phyloP scores from a whole-genome alignment of 37 sponge, comb jelly and placozoan genomes.

The Beroe ovata region DNA sequence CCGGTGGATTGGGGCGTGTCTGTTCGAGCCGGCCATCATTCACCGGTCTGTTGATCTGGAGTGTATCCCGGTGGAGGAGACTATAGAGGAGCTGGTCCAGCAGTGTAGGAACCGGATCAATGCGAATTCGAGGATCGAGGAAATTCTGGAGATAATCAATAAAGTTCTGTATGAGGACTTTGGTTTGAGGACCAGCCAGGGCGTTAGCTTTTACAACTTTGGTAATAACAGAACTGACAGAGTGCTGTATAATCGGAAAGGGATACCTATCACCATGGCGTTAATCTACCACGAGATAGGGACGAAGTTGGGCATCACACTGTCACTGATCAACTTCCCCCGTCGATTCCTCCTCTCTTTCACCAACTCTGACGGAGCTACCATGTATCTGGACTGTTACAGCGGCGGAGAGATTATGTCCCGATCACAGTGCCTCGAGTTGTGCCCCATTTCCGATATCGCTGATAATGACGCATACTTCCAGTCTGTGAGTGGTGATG shows the following conservation, averaged over 20 bases:
- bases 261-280: slow-evolving; percentile 38
- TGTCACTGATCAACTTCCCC: slow-evolving; percentile 17
- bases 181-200: neutral
- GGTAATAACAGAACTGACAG: slow-evolving; percentile 33
- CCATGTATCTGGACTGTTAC: slow-evolving; percentile 68
- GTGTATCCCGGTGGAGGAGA: slow-evolving; percentile 6
- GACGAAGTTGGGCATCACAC: neutral
- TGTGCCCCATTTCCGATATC: slow-evolving; percentile 45
- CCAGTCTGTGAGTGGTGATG: neutral
- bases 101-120: neutral
- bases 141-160: slow-evolving; percentile 4
- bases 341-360: slow-evolving; percentile 43
- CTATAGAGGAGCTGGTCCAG: neutral
- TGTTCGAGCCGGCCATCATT: slow-evolving; percentile 3
- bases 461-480: slow-evolving; percentile 44
- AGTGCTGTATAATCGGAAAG: neutral
- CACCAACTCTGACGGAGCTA: neutral
- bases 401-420: slow-evolving; percentile 39
- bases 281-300: slow-evolving; percentile 42
- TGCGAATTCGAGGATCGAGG: slow-evolving; percentile 10
- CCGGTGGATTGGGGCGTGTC: slow-evolving; percentile 48
- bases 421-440: slow-evolving; percentile 30
- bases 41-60: neutral
- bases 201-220: slow-evolving; percentile 2
- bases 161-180: slow-evolving; percentile 27